Conservation (phyloP, 2,888 invertebrate species). For the Cheilosia pagana region DNA sequence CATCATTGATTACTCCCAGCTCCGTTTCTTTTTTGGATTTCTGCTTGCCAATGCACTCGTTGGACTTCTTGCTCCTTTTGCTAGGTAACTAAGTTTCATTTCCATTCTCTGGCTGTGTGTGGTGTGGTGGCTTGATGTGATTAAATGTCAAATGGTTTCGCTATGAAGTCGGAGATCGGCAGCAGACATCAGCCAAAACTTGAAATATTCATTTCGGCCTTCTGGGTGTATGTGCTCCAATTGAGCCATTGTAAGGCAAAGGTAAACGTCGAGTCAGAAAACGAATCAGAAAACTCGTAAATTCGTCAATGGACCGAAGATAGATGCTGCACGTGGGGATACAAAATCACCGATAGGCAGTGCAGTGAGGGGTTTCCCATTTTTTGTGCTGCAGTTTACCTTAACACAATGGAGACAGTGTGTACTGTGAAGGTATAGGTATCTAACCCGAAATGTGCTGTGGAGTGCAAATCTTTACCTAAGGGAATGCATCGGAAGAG, state of each 20-base stretch:
- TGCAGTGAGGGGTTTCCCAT: slow-evolving; percentile 22
- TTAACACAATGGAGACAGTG: slow-evolving; percentile 4
- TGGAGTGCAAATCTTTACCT: slow-evolving; percentile 11
- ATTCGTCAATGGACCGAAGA: slow-evolving; percentile 45
- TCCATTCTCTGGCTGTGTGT: not conserved
- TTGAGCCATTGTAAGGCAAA: not conserved
- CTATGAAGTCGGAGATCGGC: slow-evolving; percentile 14
- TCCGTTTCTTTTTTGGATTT: slow-evolving; percentile 20
- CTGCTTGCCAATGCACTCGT: slow-evolving; percentile 34
- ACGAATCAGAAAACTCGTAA: slow-evolving; percentile 56
- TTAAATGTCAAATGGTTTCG: slow-evolving; percentile 64
- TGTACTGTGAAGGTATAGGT: not conserved
- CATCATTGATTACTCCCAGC: slow-evolving; percentile 50
- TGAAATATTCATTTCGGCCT: slow-evolving; percentile 48
- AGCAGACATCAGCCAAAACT: not conserved
- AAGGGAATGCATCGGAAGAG: slow-evolving; percentile 7
- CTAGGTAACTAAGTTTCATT: slow-evolving; percentile 52
- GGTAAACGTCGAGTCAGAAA: slow-evolving; percentile 33
- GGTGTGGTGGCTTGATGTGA: slow-evolving; percentile 51
- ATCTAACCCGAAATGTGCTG: slow-evolving; percentile 3
- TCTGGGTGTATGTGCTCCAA: not conserved
- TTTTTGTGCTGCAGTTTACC: not conserved
- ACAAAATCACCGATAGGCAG: slow-evolving; percentile 45
- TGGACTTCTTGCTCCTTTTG: slow-evolving; percentile 1
- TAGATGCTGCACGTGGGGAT: slow-evolving; percentile 22